phyloP scores from a whole-genome alignment of 2,113 vertebrate species.

The Ptilonorhynchus violaceus region DNA sequence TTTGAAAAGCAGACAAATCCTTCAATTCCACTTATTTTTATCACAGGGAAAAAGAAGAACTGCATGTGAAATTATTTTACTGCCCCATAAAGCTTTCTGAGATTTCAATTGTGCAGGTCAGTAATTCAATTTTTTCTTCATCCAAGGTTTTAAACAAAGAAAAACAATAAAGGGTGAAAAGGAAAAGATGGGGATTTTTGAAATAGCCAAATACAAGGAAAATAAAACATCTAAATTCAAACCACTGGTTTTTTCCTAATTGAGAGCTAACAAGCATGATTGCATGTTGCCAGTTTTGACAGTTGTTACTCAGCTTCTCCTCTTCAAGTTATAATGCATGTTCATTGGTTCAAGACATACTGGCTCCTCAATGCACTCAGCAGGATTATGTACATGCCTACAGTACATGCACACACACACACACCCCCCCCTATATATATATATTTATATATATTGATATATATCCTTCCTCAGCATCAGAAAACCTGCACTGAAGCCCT shows the following conservation, averaged over 20 bases:
- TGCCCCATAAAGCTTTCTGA: background rate
- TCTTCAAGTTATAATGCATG: background rate
- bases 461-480: background rate
- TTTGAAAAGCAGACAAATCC: background rate
- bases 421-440: background rate
- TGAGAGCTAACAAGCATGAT: background rate
- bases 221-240: background rate
- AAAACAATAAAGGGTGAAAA: background rate
- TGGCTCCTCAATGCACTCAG: background rate
- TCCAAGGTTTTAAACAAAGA: background rate
- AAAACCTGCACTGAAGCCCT: background rate
- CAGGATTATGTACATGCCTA: accelerated
- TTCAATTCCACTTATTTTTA: background rate
- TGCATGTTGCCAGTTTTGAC: background rate
- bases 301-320: background rate
- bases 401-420: background rate
- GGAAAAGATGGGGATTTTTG: background rate
- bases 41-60: background rate
- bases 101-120: background rate
- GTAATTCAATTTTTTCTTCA: background rate
- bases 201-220: background rate
- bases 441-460: too few species aligned
- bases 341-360: background rate
- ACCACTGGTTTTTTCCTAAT: background rate
- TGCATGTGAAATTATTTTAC: background rate